These are phyloP conservation scores for Carassius auratus DNA, from an alignment of 2,113 vertebrate species.

Conservation along the genomic window DNA sequence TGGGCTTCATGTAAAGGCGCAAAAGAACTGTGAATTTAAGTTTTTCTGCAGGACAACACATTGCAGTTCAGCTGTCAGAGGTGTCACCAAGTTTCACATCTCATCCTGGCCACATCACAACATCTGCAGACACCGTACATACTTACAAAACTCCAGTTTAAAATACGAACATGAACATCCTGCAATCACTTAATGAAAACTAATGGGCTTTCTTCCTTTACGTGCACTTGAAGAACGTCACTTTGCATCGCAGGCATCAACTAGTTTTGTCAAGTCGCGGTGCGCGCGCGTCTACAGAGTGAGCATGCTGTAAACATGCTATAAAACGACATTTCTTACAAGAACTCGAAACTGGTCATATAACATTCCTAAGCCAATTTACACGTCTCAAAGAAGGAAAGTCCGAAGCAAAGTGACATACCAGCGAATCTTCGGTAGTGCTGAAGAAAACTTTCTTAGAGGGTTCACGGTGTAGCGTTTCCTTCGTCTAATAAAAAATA, in stretches of 20 bases:
- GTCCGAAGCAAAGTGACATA: slow-evolving; percentile 12
- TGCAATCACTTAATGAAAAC: background rate
- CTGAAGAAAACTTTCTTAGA: slow-evolving; percentile 25
- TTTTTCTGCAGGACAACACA: background rate
- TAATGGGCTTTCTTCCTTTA: background rate
- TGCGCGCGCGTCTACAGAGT: background rate
- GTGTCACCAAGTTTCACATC: background rate
- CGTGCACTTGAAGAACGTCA: background rate
- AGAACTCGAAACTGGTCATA: background rate
- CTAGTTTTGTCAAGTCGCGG: background rate
- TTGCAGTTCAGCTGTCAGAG: slow-evolving; percentile 12
- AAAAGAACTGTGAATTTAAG: no score
- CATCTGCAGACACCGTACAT: background rate
- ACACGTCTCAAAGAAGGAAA: background rate
- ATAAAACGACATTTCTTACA: background rate
- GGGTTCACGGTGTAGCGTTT: slow-evolving; percentile 28
- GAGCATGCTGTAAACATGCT: slow-evolving; percentile 13
- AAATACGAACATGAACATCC: background rate
- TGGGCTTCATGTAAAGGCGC: background rate
- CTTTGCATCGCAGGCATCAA: background rate
- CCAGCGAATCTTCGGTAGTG: slow-evolving; percentile 10
- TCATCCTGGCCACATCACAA: background rate
- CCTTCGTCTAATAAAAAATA: slow-evolving; percentile 23
- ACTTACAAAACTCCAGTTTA: background rate
- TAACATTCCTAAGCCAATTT: background rate